These are phyloP conservation scores for Caracal caracal DNA, from an alignment of 2,113 vertebrate species.

Conservation along the genomic window DNA sequence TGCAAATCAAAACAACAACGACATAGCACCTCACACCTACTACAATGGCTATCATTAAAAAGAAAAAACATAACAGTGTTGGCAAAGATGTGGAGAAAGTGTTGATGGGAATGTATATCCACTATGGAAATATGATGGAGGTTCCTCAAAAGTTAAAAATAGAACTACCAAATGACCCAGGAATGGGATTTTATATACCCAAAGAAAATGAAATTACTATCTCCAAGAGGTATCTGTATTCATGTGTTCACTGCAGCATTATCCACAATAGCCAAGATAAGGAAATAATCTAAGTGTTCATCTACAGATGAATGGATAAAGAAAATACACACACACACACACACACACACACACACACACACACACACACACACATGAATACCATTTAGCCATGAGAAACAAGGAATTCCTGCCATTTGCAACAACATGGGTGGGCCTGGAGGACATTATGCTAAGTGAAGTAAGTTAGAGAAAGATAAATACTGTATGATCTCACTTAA, in stretches of 20 bases:
- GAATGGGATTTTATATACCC: neutral
- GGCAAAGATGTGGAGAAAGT: neutral
- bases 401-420: neutral
- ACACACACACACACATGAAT: neutral
- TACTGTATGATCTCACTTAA: neutral
- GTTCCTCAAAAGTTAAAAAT: neutral
- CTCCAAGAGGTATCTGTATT: neutral
- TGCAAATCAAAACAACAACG: neutral
- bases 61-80: neutral
- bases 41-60: neutral
- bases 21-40: neutral
- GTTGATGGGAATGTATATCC: neutral
- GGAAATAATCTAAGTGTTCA: neutral
- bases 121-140: neutral
- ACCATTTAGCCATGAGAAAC: neutral
- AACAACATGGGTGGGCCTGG: neutral
- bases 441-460: neutral
- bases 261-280: neutral
- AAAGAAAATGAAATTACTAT: neutral
- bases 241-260: neutral
- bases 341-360: neutral
- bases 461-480: neutral
- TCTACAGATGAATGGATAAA: neutral
- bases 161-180: neutral
- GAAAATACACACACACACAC: neutral